Base-by-base conservation (phyloP, 2,888 invertebrate genomes). In the Belgica antarctica region DNA sequence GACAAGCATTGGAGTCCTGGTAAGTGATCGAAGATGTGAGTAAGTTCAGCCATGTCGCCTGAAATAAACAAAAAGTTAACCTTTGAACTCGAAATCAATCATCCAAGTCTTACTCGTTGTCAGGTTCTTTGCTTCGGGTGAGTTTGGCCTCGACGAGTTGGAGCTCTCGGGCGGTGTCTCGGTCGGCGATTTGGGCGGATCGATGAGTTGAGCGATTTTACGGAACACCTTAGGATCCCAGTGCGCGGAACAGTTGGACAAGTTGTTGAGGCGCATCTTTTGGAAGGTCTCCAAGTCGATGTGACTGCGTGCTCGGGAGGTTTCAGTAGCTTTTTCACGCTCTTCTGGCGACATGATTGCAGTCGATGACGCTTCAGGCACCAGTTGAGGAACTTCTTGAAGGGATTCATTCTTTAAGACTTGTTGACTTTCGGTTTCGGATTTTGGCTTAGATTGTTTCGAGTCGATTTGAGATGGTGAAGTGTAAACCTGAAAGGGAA, bases 151-250 rank as follows among this genome's bases (percentile, higher is more conserved):
- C 12, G 52, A 52, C 3, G 52, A 52, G 76, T 75, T 1, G 77
- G 77, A 65, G 76, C 76, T 25, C 76, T 77, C 10, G 77, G 76
- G 76, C 27, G 76, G 76, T 41, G 81, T 78, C 72, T 79, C 81
- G 36, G 79, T 78, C 24, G 80, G 79, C 15, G 81, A 79, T 73
- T 81, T 81, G n/a, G 80, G 71, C 71, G 71, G 80, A 61, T 70
- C 70, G n/a, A 70, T 70, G 19, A 61, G 78, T 27, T 77, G 78
- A 72, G 78, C 76, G 28, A 76, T 79, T 71, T 80, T 78, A 72
- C 79, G 77, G 12, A 80, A 74, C 73, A 79, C 76, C 72, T 78
- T 73, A 3, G 73, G 72, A 69, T 73, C 79, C 65, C 77, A 72
- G 71, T 76, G 76, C 10, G 70, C 70, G 1, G 70, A 70, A 15